Evolutionary conservation across 2,888 invertebrate genomes (phyloP), one percentile per base, ranked within the genome.

Genomic region (Carabus problematicus): DNA sequence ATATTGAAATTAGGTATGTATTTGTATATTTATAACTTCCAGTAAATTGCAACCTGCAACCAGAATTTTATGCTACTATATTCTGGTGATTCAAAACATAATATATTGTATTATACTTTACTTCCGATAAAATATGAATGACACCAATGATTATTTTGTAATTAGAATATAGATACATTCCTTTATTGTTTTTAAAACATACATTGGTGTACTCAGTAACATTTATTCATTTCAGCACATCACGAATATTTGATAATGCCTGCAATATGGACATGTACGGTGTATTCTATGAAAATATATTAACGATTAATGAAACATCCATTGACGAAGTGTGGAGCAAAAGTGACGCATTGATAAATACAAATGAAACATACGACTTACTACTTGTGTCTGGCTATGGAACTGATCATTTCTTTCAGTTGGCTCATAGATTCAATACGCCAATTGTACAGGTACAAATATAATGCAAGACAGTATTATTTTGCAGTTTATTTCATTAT

Each of bases 391-490:
- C 14, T 42, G 69, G 62, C 11, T 69, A 56, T 45, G 62, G 56
- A 8, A 29, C 55, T 8, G 61, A 69, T 11, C 67, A 68, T 29
- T 69, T 62, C 40, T 55, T 19, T 29, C 62, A 40, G 9, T 45
- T 69, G 8, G 61, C 69, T 14, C 69, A 69, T 47, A 55, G 14
- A 43, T 55, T 62, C 14, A n/a, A 69, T 56, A 40, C 62, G 9
- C 69, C 69, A 8, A 18, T 69, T 61, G 56, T 69, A 18, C 61
- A 62, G 69, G 69, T 69, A 69, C 6, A 6, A 6, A 29, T 29
- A 29, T 6, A n/a, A 54, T 54, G 14, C 18, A 16, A 12, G 1
- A 3, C 56, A 64, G 12, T 19, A 45, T 18, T 56, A n/a, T 56
- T 12, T 56, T 1, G 43, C 16, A 64, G 19, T 11, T 59, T 16